phyloP scores from a whole-genome alignment of 2,888 invertebrate species.

The Apamea crenata region DNA sequence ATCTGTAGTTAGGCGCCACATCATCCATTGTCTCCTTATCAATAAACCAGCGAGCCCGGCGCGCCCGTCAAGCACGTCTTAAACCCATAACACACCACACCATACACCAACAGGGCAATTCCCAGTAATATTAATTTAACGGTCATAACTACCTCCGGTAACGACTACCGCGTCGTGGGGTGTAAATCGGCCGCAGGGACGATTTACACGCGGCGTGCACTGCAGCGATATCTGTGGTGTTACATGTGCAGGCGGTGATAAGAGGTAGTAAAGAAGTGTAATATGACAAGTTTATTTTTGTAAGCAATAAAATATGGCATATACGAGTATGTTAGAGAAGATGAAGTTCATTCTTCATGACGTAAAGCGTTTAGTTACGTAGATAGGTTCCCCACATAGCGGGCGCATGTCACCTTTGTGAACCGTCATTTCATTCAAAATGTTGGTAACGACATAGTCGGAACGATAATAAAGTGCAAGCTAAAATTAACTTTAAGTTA shows the following conservation, averaged over 20 bases:
- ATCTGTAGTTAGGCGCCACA: not conserved
- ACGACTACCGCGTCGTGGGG: conserved; percentile 30
- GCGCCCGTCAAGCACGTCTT: conserved; percentile 20
- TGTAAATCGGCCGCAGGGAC: conserved; percentile 15
- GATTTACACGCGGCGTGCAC: conserved; percentile 31
- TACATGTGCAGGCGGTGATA: conserved; percentile 16
- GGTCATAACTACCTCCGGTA: conserved; percentile 31
- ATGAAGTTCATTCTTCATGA: not conserved
- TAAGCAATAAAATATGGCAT: not conserved
- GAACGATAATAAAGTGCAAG: not conserved
- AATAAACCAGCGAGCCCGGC: not conserved
- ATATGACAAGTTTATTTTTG: not conserved
- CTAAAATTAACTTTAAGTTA: not conserved
- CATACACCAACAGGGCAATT: conserved; percentile 14
- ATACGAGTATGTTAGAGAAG: not conserved
- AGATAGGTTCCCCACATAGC: too few relatives aligned
- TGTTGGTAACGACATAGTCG: not conserved
- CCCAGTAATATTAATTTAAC: conserved; percentile 57
- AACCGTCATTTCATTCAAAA: not conserved
- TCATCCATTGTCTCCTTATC: not conserved
- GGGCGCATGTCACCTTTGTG: not conserved
- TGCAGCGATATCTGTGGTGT: conserved; percentile 12
- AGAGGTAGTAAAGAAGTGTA: conserved; percentile 11
- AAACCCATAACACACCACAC: conserved; percentile 35
- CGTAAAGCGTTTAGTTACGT: not conserved